A percentile compares a stretch with the other conserved stretches of the same genome.
phyloP scores from a whole-genome alignment of 2,888 invertebrate species.

The Lasioglossum leucozonium region DNA sequence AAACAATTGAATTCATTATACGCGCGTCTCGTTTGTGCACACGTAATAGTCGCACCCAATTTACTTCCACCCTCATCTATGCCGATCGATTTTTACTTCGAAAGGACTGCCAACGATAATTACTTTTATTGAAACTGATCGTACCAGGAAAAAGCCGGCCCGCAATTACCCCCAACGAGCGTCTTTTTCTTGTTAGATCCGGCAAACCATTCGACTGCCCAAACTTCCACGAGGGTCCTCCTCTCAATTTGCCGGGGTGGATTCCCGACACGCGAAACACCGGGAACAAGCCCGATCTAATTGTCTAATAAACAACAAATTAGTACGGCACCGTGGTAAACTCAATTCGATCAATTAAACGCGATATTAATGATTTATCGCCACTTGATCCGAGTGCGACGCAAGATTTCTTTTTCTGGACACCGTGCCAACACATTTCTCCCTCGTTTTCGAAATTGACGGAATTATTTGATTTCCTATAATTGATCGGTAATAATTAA shows the following conservation, averaged over 20 bases:
- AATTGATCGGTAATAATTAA: background rate
- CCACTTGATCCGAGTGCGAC: background rate
- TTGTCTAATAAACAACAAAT: constrained; percentile 28
- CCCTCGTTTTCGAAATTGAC: background rate
- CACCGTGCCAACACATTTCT: background rate
- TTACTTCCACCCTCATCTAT: constrained; percentile 68
- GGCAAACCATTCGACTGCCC: constrained; percentile 15
- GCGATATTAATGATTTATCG: constrained; percentile 20
- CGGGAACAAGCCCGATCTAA: constrained; percentile 5
- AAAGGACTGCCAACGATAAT: constrained; percentile 59
- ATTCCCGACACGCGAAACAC: background rate
- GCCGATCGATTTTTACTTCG: constrained; percentile 69
- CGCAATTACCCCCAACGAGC: constrained; percentile 61
- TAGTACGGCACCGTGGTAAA: constrained; percentile 18
- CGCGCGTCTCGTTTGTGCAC: constrained; percentile 65
- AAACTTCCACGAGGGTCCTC: constrained; percentile 27
- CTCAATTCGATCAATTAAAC: constrained; percentile 27
- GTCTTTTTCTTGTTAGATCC: constrained; percentile 10
- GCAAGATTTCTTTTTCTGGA: background rate
- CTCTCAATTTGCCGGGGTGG: constrained; percentile 15
- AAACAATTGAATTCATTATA: constrained; percentile 75
- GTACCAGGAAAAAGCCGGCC: constrained; percentile 57
- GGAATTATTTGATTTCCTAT: background rate
- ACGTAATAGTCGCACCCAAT: constrained; percentile 67
- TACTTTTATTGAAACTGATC: constrained; percentile 70